Evolutionary conservation across 2,888 invertebrate species (phyloP).

Genomic region (Pachliopta kotzebuea): DNA sequence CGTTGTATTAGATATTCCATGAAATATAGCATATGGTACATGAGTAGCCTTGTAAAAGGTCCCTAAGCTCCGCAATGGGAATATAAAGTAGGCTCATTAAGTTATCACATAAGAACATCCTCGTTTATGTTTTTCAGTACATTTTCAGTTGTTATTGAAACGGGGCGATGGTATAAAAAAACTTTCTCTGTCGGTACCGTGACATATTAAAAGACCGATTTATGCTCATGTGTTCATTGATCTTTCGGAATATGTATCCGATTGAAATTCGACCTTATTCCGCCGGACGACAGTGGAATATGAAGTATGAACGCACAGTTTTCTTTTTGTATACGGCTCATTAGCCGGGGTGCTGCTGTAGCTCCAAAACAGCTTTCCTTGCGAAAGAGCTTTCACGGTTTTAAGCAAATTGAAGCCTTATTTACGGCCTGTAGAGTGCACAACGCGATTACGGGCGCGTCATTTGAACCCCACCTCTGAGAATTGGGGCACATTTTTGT

Average conservation of each 20-base stretch:
- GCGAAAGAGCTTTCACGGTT: conserved; percentile 45
- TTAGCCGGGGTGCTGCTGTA: conserved; percentile 45
- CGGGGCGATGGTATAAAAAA: conserved; percentile 11
- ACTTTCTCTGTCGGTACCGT: conserved; percentile 7
- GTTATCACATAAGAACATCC: no score
- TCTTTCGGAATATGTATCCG: conserved; percentile 29
- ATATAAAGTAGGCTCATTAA: no score
- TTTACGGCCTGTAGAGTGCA: conserved; percentile 28
- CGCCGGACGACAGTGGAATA: conserved; percentile 35
- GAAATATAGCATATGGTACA: no score
- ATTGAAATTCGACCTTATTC: conserved; percentile 37
- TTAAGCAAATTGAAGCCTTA: conserved; percentile 17
- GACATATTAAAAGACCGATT: conserved; percentile 27
- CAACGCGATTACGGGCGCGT: conserved; percentile 30
- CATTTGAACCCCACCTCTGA: conserved; percentile 34
- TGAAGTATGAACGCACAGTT: conserved; percentile 41
- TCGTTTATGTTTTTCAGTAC: background rate
- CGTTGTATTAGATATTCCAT: background rate
- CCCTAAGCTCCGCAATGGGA: no score
- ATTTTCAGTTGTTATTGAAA: conserved; percentile 4
- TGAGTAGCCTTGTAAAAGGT: no score
- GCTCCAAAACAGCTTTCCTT: conserved; percentile 48
- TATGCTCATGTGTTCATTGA: conserved; percentile 29
- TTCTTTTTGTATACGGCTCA: conserved; percentile 55
- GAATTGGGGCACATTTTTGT: conserved; percentile 53